Base-by-base conservation (phyloP, 2,797 vertebrate species). In the Glossophaga mutica region DNA sequence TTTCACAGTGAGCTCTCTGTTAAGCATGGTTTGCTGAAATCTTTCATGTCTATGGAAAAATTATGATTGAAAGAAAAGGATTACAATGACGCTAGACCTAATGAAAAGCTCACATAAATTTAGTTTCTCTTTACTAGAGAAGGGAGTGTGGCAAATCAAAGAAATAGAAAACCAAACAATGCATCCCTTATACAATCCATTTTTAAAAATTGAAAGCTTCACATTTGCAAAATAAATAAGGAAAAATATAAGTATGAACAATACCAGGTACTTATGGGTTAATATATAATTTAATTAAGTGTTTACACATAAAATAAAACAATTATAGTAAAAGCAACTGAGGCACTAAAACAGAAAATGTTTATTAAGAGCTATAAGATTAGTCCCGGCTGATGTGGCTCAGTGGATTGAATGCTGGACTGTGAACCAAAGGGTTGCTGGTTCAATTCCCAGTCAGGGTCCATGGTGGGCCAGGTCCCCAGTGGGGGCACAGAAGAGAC, bases 11-110 rank as follows among this genome's bases (percentile, higher is more conserved):
- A 98, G 94, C 97, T 98, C 96, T 94, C 97, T 98, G 97, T 98
- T 97, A 98, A 97, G 98, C 71, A 2, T 96, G 98, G 97, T 98
- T 98, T 97, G 97, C 97, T 44, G 89, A 98, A 98, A 98, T 98
- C 98, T 98, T 98, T 98, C 98, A 98, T 97, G 98, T 98, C 98
- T 98, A 91, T 97, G 96, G 95, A 98, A 98, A 98, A 98, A 98
- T 78, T 96, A 98, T 97, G 98, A 98, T 98, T 98, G 98, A 98
- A 98, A 98, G 98, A 96, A 98, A 98, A 95, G 97, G 98, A 98
- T 98, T 98, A 98, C 91, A 97, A 98, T 98, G 98, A 98, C 98
- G 98, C 93, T 70, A 12, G 95, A 92, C 95, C 98, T 98, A 98
- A 98, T 98, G 98, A 98, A 98, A 98, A 98, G 97, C 97, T 67